A percentile compares a stretch with the other conserved stretches of the same genome.
Conservation (phyloP, 1,140 invertebrate genomes). For the Lamellibrachia luymesi region DNA sequence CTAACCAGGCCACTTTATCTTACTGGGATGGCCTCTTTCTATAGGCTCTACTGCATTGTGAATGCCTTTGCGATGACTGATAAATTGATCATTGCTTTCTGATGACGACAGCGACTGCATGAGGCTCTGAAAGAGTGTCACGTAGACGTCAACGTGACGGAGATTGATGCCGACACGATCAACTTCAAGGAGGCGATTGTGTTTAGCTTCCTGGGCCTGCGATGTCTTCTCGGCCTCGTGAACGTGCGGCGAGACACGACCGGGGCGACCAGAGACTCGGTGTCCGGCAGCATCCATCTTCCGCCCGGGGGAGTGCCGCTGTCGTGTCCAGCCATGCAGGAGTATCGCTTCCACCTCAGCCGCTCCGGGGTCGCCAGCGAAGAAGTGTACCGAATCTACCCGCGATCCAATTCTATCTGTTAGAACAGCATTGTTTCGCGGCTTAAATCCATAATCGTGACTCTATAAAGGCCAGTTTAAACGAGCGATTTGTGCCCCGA, state of each 20-base stretch:
- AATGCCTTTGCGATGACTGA: background rate
- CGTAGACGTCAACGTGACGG: constrained; percentile 33
- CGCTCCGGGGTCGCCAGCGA: background rate
- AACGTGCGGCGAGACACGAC: constrained; percentile 43
- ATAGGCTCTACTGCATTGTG: background rate
- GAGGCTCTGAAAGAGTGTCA: constrained; percentile 27
- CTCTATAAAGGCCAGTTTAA: background rate
- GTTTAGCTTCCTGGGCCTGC: constrained; percentile 48
- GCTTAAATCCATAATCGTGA: background rate
- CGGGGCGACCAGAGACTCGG: constrained; percentile 36
- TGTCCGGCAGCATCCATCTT: constrained; percentile 50
- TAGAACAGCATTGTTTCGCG: background rate
- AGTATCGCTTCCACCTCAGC: constrained; percentile 9
- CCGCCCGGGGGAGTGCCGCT: constrained; percentile 2
- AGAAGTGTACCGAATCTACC: background rate
- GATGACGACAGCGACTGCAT: background rate
- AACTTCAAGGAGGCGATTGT: constrained; percentile 50
- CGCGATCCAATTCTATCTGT: background rate
- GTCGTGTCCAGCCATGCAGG: background rate
- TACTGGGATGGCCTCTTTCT: no score
- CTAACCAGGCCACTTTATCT: no score
- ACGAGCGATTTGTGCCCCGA: background rate
- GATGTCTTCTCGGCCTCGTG: constrained; percentile 41
- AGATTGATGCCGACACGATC: constrained; percentile 44
- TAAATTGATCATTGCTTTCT: background rate